Conservation (phyloP, 2,113 vertebrate species). For the Riparia riparia region DNA sequence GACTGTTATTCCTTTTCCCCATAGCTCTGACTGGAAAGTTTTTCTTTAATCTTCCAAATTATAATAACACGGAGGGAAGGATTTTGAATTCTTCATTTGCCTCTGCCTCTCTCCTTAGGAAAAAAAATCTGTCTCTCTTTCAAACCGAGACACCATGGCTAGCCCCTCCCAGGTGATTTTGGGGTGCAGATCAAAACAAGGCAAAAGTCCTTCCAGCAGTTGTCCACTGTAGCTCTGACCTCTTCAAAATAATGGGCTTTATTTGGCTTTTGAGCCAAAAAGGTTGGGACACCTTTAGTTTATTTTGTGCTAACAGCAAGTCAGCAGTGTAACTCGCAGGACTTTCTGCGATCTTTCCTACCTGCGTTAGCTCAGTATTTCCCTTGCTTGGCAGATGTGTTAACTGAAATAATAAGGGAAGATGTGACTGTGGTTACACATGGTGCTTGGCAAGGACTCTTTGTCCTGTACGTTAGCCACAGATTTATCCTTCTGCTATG, state of each 20-base stretch:
- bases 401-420: constrained; percentile 15
- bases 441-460: constrained; percentile 55
- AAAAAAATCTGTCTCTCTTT: too few relatives aligned
- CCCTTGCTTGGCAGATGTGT: not conserved
- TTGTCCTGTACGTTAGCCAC: constrained; percentile 38
- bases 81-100: too few relatives aligned
- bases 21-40: too few relatives aligned
- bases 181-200: not conserved
- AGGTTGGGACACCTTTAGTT: not conserved
- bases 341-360: not conserved
- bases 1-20: too few relatives aligned
- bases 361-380: not conserved
- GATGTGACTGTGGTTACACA: constrained; percentile 51
- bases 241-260: not conserved
- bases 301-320: not conserved
- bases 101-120: too few relatives aligned
- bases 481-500: constrained; percentile 48
- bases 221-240: not conserved
- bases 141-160: too few relatives aligned
- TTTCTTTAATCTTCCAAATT: too few relatives aligned
- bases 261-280: not conserved
- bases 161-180: not conserved
- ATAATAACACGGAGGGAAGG: too few relatives aligned
- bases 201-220: not conserved
- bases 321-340: fast-evolving